Conservation (phyloP, 2,113 vertebrate species). For the Phyllopteryx taeniolatus region DNA sequence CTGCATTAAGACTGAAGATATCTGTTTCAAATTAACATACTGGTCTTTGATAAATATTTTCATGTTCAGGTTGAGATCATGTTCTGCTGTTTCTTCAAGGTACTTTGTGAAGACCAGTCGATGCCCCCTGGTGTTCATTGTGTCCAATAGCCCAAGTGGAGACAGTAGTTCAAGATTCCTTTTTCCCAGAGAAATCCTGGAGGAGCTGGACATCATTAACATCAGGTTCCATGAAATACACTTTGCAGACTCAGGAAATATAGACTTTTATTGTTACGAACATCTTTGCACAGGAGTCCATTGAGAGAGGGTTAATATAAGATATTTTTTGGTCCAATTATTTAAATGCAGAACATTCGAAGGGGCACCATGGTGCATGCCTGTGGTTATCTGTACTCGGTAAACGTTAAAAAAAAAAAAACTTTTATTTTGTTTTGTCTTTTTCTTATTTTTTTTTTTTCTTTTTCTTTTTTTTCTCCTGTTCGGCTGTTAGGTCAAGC, state of each 20-base stretch:
- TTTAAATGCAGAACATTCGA: too few relatives aligned
- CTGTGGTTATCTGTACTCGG: too few relatives aligned
- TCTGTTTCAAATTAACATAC: background rate
- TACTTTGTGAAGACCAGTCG: conserved; percentile 77
- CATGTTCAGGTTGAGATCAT: background rate
- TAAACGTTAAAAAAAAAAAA: too few relatives aligned
- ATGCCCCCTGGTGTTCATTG: conserved; percentile 85
- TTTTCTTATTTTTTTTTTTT: too few relatives aligned
- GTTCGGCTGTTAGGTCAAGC: too few relatives aligned
- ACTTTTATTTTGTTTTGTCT: too few relatives aligned
- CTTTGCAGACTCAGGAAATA: background rate
- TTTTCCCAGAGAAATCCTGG: conserved; percentile 82
- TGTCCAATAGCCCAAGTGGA: conserved; percentile 86
- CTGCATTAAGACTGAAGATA: background rate
- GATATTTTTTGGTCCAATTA: too few relatives aligned
- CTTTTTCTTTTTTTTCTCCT: too few relatives aligned
- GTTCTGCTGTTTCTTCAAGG: conserved; percentile 66
- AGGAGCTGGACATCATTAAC: conserved; percentile 78
- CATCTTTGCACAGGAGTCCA: background rate
- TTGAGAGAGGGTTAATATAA: too few relatives aligned
- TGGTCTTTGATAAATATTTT: background rate
- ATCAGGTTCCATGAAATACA: conserved; percentile 77
- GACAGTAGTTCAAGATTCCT: conserved; percentile 81
- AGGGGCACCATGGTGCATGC: too few relatives aligned
- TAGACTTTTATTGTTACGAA: too few relatives aligned